Conservation (phyloP, 2,888 invertebrate genomes). For the Aphodius sticticus region DNA sequence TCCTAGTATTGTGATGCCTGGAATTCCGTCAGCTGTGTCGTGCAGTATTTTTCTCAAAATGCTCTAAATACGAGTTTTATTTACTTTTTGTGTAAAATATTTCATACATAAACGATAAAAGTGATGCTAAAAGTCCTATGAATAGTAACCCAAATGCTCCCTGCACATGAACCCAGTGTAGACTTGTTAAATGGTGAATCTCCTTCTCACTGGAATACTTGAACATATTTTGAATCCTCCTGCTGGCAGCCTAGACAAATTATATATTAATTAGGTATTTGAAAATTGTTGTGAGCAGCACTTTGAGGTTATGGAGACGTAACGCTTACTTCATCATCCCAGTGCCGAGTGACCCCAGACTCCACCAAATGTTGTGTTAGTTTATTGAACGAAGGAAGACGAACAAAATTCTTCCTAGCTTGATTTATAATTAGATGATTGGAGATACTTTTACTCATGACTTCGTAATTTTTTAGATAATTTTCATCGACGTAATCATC, state of each 20-base stretch:
- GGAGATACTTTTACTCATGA: not conserved
- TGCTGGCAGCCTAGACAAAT: not conserved
- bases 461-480: not conserved
- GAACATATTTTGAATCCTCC: conserved; percentile 15
- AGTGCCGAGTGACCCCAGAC: not conserved
- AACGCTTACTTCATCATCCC: not conserved
- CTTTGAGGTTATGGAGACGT: not conserved
- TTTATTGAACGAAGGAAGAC: not conserved
- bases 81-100: not conserved
- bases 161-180: conserved; percentile 4
- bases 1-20: no score
- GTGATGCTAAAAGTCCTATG: conserved; percentile 4
- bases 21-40: no score
- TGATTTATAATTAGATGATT: not conserved
- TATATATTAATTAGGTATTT: no score
- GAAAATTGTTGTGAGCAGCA: no score
- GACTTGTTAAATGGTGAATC: not conserved
- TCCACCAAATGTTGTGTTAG: not conserved
- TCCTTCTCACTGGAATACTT: not conserved
- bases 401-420: not conserved
- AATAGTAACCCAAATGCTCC: conserved; percentile 13
- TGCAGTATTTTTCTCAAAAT: not conserved
- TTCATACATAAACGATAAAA: conserved; percentile 13
- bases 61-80: not conserved
- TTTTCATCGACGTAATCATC: not conserved